These are phyloP conservation scores for Phrynocephalus forsythii DNA, from an alignment of 2,797 vertebrate species.

Conservation along the genomic window DNA sequence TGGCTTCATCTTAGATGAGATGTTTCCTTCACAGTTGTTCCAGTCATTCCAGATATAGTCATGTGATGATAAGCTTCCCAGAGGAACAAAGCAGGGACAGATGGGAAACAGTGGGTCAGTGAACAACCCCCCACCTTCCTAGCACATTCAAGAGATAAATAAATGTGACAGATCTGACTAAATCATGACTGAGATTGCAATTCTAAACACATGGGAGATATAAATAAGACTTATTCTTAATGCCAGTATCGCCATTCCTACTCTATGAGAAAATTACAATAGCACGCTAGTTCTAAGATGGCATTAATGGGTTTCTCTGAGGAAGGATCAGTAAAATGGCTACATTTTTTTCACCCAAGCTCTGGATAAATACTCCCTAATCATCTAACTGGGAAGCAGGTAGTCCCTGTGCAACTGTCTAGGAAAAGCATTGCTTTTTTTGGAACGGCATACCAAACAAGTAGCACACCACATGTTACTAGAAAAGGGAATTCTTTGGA, in stretches of 20 bases:
- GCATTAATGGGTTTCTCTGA: too few relatives aligned
- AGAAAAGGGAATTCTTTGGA: too few relatives aligned
- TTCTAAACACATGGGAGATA: background rate
- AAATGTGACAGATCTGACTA: background rate
- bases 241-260: background rate
- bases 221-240: background rate
- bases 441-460: too few relatives aligned
- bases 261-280: too few relatives aligned
- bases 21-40: slow-evolving; percentile 52
- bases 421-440: too few relatives aligned
- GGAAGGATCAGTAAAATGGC: too few relatives aligned
- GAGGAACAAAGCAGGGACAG: background rate
- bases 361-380: too few relatives aligned
- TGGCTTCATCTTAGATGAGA: slow-evolving; percentile 25
- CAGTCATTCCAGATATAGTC: slow-evolving; percentile 49
- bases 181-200: background rate
- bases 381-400: too few relatives aligned
- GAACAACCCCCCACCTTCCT: background rate
- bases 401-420: background rate
- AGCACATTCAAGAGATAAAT: background rate
- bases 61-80: background rate
- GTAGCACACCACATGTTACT: too few relatives aligned
- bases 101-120: background rate
- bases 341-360: too few relatives aligned
- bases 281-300: too few relatives aligned